Evolutionary conservation across 2,113 vertebrate genomes (phyloP), one percentile per base, ranked within the genome.

Genomic region (Aptenodytes forsteri): DNA sequence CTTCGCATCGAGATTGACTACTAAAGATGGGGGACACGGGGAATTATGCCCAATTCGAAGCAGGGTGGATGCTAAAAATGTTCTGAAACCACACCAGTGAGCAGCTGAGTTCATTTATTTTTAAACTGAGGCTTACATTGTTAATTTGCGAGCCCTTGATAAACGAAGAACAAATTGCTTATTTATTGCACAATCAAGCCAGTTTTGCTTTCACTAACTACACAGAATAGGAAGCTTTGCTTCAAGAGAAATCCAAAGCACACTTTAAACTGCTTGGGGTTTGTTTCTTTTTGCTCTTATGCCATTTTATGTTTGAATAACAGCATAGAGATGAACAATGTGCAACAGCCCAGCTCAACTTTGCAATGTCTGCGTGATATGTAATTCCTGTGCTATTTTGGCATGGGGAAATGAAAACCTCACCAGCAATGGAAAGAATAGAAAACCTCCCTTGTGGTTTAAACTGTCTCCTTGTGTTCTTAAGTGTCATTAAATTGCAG

Each of bases 401-500:
- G 91, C 85, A 78, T 20, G 40, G 38, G 52, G 75, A 90, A 94
- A 75, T 54, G 77, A 94, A 97, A 96, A 91, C 71, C 78, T 95
- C 84, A 78, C 78, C 66, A 88, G 91, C 79, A 76, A 56, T 95
- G 88, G 82, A 96, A 96, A 96, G 80, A 96, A 92, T 92, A 93
- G 90, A 95, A 96, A 89, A 90, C 42, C 40, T 93, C 93, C 49
- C 90, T 64, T 92, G 88, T 92, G 94, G 83, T 96, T 97, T 93
- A 72, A 97, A 79, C 90, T 96, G 90, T 96, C 92, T 96, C 56
- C 30, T 94, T 87, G 71, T 76, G 72, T 95, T 96, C 93, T 93
- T 95, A 96, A 96, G 76, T 87, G 76, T 96, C 93, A 72, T 94
- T 92, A 96, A 96, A 91, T 97, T 94, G 72, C 72, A 92, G 83